Evolutionary conservation across 1,140 invertebrate species (phyloP).

Genomic region (Hycleus phaleratus): DNA sequence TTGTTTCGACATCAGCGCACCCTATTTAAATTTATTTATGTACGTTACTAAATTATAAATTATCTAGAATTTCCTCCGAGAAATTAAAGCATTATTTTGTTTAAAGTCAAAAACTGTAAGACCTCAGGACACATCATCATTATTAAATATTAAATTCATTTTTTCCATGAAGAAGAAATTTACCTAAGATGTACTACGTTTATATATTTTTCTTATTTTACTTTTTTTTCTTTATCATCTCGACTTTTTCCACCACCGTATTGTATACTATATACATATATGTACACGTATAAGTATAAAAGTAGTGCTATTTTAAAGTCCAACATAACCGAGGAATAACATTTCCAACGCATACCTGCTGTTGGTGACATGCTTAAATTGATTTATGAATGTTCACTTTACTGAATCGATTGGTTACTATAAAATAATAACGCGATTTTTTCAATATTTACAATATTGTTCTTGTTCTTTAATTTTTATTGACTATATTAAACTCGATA

Average conservation of each 20-base stretch:
- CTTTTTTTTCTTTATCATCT: too few species aligned
- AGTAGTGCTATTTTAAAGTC: too few species aligned
- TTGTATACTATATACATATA: too few species aligned
- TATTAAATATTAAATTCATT: slow-evolving; percentile 2
- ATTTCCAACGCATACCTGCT: neutral
- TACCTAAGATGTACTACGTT: too few species aligned
- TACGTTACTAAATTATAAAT: slow-evolving; percentile 12
- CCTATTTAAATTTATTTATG: slow-evolving; percentile 16
- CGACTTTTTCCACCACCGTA: too few species aligned
- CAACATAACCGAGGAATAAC: too few species aligned
- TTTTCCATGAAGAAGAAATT: too few species aligned
- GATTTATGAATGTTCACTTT: slow-evolving; percentile 11
- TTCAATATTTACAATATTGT: too few species aligned
- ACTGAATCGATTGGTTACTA: slow-evolving; percentile 1
- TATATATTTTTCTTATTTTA: too few species aligned
- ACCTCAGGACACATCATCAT: neutral
- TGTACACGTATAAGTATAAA: too few species aligned
- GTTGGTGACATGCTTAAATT: slow-evolving; percentile 6
- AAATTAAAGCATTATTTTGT: slow-evolving; percentile 12
- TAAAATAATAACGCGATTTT: neutral
- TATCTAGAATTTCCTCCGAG: slow-evolving; percentile 5
- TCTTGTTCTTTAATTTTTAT: too few species aligned
- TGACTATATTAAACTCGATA: too few species aligned
- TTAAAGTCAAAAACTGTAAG: slow-evolving; percentile 6
- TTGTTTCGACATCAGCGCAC: slow-evolving; percentile 10